Evolutionary conservation across 1,140 invertebrate genomes (phyloP).

Genomic region (Samia ricini): DNA sequence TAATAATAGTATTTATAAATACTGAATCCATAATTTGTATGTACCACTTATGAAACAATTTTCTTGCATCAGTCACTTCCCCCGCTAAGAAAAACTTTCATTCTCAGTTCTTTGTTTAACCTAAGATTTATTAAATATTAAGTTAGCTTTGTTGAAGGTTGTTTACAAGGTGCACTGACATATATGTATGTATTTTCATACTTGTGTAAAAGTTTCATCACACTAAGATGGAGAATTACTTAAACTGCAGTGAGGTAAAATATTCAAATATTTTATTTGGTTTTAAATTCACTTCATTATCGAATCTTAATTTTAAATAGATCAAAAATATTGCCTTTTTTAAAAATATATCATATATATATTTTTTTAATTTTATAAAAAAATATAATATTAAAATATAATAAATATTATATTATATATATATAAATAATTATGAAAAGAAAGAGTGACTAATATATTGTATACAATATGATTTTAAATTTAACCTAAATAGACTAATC

Average conservation of each 20-base stretch:
- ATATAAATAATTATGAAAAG: too few relatives aligned
- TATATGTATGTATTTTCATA: neutral
- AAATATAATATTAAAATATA: too few relatives aligned
- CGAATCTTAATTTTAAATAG: too few relatives aligned
- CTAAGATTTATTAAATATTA: neutral
- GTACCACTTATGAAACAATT: neutral
- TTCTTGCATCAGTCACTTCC: neutral
- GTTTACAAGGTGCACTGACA: neutral
- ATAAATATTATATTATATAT: too few relatives aligned
- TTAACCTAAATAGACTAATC: too few relatives aligned
- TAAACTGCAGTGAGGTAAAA: constrained; percentile 2
- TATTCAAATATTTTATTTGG: neutral
- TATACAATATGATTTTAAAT: too few relatives aligned
- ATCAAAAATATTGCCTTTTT: too few relatives aligned
- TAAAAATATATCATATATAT: too few relatives aligned
- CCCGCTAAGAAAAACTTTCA: neutral
- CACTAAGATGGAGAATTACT: constrained; percentile 5
- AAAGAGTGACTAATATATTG: too few relatives aligned
- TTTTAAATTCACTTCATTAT: too few relatives aligned
- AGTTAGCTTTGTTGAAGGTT: neutral
- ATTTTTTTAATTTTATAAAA: too few relatives aligned
- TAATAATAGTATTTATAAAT: neutral
- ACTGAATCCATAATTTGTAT: neutral
- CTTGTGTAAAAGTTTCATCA: neutral
- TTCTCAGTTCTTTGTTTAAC: neutral